phyloP scores from a whole-genome alignment of 2,113 vertebrate genomes.

The Columbina picui region DNA sequence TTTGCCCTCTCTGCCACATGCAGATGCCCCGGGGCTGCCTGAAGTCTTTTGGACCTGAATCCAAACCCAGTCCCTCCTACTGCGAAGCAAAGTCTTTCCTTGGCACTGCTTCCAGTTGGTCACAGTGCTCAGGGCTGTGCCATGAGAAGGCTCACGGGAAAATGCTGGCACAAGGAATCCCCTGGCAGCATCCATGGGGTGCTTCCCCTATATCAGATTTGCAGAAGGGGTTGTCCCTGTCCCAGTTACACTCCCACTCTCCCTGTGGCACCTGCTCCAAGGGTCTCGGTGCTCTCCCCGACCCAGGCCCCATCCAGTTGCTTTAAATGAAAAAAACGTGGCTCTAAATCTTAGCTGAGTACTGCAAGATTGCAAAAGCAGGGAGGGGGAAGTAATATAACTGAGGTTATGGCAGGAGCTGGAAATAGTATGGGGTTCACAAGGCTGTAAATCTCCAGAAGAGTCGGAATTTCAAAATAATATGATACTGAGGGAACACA shows the following conservation, averaged over 20 bases:
- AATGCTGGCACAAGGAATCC: neutral
- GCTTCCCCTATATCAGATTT: rapidly evolving
- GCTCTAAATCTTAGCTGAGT: neutral
- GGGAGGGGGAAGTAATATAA: conserved; percentile 1
- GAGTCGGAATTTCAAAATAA: conserved; percentile 16
- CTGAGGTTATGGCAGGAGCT: conserved; percentile 46
- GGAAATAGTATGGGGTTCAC: conserved; percentile 44
- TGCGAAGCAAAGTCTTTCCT: neutral
- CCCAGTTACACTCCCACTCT: rapidly evolving
- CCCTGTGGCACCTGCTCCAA: rapidly evolving
- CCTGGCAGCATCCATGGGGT: neutral
- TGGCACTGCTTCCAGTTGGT: neutral
- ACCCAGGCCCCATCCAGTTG: neutral
- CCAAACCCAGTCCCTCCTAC: neutral
- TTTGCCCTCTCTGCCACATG: neutral
- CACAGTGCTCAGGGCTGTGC: neutral
- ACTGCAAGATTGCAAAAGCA: neutral
- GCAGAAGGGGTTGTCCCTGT: neutral
- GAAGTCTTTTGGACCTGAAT: neutral
- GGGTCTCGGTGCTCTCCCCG: rapidly evolving
- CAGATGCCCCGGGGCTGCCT: neutral
- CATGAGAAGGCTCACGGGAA: rapidly evolving
- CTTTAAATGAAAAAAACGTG: neutral
- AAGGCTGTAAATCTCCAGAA: conserved; percentile 59
- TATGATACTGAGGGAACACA: neutral